Evolutionary conservation across 2,113 vertebrate species (phyloP).

Genomic region (Romanogobio albipinnatus): DNA sequence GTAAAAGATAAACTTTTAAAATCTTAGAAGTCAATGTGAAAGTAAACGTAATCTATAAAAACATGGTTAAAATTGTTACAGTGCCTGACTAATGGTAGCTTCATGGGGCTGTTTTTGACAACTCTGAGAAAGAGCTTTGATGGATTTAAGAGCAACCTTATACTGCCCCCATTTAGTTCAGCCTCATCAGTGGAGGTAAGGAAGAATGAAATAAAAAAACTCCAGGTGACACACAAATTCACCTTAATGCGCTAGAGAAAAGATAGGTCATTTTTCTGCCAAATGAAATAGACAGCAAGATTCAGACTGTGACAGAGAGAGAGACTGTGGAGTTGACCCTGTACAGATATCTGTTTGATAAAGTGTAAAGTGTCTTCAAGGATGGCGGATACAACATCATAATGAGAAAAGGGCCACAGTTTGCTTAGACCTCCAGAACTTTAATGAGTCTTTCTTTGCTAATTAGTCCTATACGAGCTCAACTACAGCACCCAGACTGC

Average conservation of each 20-base stretch:
- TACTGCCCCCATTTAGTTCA: slow-evolving; percentile 61
- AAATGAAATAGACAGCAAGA: neutral
- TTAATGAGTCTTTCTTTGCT: slow-evolving; percentile 74
- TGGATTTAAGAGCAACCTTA: slow-evolving; percentile 58
- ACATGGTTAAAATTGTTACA: neutral
- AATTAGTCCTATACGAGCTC: slow-evolving; percentile 66
- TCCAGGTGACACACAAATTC: slow-evolving; percentile 32
- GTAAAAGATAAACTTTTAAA: neutral
- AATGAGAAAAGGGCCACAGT: slow-evolving; percentile 71
- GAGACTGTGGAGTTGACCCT: slow-evolving; percentile 67
- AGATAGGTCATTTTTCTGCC: neutral
- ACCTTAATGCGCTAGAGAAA: slow-evolving; percentile 7
- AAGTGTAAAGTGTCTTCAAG: slow-evolving; percentile 56
- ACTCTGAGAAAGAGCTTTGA: slow-evolving; percentile 56
- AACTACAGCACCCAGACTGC: slow-evolving; percentile 19
- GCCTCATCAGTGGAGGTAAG: slow-evolving; percentile 61
- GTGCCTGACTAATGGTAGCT: neutral
- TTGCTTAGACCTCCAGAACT: slow-evolving; percentile 63
- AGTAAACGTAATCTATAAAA: neutral
- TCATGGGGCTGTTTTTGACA: slow-evolving; percentile 13
- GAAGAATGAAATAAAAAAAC: slow-evolving; percentile 46
- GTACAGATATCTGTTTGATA: slow-evolving; percentile 65
- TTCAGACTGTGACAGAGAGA: neutral
- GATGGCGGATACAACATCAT: slow-evolving; percentile 72
- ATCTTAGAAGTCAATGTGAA: neutral